Evolutionary conservation across 2,113 vertebrate species (phyloP).

Genomic region (Cettia cetti): DNA sequence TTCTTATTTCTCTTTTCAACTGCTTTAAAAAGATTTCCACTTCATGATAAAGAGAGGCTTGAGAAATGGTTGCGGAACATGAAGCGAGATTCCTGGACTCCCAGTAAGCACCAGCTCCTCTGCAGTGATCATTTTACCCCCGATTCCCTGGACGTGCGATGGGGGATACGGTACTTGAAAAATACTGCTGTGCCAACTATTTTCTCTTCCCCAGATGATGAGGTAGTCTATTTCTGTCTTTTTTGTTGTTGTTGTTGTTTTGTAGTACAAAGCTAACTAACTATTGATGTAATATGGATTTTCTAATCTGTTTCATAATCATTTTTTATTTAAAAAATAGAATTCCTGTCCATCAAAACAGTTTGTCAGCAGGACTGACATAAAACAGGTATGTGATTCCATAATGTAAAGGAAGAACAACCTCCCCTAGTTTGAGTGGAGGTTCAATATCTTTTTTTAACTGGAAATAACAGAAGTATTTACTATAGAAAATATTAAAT

Average conservation of each 20-base stretch:
- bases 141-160: conserved; percentile 84
- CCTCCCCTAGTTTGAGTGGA: not conserved
- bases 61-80: conserved; percentile 87
- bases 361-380: not conserved
- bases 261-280: not conserved
- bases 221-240: conserved; percentile 48
- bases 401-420: not conserved
- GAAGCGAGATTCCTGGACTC: conserved; percentile 81
- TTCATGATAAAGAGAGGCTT: conserved; percentile 82
- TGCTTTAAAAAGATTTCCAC: conserved; percentile 77
- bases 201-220: conserved; percentile 74
- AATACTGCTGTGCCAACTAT: conserved; percentile 83
- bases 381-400: not conserved
- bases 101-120: conserved; percentile 86
- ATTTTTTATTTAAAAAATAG: not conserved
- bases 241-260: too few relatives aligned
- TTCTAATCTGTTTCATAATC: not conserved
- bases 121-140: conserved; percentile 88
- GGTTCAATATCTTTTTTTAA: not conserved
- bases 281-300: not conserved
- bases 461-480: not conserved
- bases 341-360: not conserved
- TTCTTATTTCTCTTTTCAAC: not conserved
- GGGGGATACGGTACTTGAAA: conserved; percentile 88
- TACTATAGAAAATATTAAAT: not conserved